These are phyloP conservation scores for Aradophagus sp. DNA, from an alignment of 1,140 invertebrate species.

Conservation along the genomic window DNA sequence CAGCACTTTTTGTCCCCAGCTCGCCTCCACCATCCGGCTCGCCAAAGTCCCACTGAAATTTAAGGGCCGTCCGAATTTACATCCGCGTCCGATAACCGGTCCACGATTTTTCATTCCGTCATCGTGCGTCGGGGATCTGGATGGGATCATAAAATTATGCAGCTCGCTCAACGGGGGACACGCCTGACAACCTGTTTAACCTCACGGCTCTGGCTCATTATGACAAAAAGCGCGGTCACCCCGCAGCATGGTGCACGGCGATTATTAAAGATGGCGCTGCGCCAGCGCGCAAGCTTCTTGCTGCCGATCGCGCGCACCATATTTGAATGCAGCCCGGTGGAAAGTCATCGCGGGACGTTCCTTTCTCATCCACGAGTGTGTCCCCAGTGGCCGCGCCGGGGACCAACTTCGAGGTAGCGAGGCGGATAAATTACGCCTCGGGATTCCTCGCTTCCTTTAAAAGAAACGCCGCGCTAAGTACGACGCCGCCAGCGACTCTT, in stretches of 20 bases:
- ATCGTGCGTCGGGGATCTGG: slow-evolving; percentile 39
- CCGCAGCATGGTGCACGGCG: slow-evolving; percentile 64
- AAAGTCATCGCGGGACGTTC: slow-evolving; percentile 45
- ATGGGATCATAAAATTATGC: slow-evolving; percentile 68
- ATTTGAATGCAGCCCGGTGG: slow-evolving; percentile 63
- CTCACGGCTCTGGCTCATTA: slow-evolving; percentile 65
- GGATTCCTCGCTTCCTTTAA: slow-evolving; percentile 52
- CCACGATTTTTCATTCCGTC: slow-evolving; percentile 39
- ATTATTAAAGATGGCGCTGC: slow-evolving; percentile 71
- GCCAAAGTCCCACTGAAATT: too few relatives aligned
- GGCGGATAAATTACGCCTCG: slow-evolving; percentile 55
- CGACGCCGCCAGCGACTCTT: slow-evolving; percentile 36
- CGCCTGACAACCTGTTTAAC: slow-evolving; percentile 71
- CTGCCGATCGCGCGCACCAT: slow-evolving; percentile 56
- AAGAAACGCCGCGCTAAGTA: slow-evolving; percentile 41
- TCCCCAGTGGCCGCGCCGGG: slow-evolving; percentile 19
- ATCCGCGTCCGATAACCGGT: slow-evolving; percentile 51
- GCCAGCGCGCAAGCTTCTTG: slow-evolving; percentile 35
- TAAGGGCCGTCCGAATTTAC: slow-evolving; percentile 36
- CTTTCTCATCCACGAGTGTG: slow-evolving; percentile 42
- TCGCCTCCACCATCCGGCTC: too few relatives aligned
- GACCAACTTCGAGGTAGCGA: slow-evolving; percentile 52
- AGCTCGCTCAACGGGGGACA: slow-evolving; percentile 62
- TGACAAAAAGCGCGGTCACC: slow-evolving; percentile 66
- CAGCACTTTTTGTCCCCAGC: too few relatives aligned